Percentiles rank a stretch among this genome's conserved stretches.
phyloP scores from a whole-genome alignment of 2,888 invertebrate species.

The Laothoe populi region DNA sequence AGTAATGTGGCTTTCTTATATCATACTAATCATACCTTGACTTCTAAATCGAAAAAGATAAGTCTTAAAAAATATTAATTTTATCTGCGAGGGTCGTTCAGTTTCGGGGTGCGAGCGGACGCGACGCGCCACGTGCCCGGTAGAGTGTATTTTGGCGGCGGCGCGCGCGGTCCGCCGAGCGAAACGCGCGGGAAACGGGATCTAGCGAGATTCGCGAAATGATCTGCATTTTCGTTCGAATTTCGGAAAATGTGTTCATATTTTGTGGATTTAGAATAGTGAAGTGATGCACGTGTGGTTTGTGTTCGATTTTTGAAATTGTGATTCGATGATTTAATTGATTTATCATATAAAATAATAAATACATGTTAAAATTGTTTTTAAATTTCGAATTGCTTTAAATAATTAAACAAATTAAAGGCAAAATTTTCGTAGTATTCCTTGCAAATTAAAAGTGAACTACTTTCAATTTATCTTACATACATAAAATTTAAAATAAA shows the following conservation, averaged over 20 bases:
- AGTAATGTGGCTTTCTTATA: background rate
- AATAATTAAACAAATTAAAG: background rate
- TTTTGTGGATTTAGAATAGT: background rate
- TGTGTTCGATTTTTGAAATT: slow-evolving; percentile 39
- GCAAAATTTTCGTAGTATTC: no score
- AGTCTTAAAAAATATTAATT: slow-evolving; percentile 7
- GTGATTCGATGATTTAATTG: slow-evolving; percentile 24
- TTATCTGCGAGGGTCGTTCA: background rate
- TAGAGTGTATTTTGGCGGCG: slow-evolving; percentile 75
- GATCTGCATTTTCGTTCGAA: slow-evolving; percentile 18
- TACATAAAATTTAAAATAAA: no score
- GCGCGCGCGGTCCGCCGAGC: slow-evolving; percentile 68
- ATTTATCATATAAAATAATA: background rate
- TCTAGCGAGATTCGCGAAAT: slow-evolving; percentile 37
- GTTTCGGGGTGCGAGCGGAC: slow-evolving; percentile 33
- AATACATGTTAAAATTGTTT: background rate
- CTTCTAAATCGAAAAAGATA: background rate
- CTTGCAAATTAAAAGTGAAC: no score
- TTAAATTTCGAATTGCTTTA: background rate
- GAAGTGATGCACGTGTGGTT: slow-evolving; percentile 12
- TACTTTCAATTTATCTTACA: no score
- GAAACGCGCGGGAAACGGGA: slow-evolving; percentile 52
- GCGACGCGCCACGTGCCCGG: slow-evolving; percentile 69
- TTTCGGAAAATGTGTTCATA: slow-evolving; percentile 24
- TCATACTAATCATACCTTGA: background rate